Conservation (phyloP, 2,797 vertebrate species). For the Sebastes wilsoni region DNA sequence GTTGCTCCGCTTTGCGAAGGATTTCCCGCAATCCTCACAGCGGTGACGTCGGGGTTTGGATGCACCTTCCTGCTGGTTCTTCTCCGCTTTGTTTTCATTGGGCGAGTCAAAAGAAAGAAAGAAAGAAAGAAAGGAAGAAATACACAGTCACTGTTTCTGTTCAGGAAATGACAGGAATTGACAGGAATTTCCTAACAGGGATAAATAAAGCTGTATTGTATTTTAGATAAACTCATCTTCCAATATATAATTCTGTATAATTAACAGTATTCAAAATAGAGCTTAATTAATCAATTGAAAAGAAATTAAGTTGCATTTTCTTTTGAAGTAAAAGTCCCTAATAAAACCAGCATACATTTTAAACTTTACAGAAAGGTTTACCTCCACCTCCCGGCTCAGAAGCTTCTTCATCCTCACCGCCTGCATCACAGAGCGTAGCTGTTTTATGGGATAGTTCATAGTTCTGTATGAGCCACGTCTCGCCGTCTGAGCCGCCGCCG, state of each 20-base stretch:
- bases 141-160: neutral
- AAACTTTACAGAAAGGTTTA: neutral
- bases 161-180: no score
- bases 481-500: rapidly evolving
- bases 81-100: neutral
- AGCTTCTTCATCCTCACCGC: neutral
- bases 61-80: neutral
- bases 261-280: no score
- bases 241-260: no score
- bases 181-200: no score
- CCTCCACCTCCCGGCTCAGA: neutral
- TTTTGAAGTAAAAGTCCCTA: no score
- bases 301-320: no score
- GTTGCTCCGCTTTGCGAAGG: slow-evolving; percentile 8
- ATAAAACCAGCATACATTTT: no score
- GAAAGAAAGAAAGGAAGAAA: neutral
- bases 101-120: neutral
- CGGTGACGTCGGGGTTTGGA: neutral
- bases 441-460: neutral
- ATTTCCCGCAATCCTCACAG: slow-evolving; percentile 33
- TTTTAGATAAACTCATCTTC: no score
- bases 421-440: neutral
- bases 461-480: neutral
- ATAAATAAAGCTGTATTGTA: no score
- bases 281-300: no score